Base-by-base conservation (phyloP, 2,113 vertebrate genomes). In the Nematolebias whitei region DNA sequence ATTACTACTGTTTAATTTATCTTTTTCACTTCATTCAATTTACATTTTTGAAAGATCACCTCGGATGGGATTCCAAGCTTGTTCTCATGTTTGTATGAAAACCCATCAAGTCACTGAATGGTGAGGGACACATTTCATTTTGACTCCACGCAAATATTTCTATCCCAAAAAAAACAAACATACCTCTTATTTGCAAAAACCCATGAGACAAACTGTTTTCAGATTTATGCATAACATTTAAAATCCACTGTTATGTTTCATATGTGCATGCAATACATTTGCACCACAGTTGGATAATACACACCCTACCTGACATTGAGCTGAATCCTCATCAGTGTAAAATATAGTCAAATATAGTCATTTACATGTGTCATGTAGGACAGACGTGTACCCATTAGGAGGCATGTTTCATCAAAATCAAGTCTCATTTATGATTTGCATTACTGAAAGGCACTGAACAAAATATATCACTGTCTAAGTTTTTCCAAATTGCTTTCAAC, bases 401-500 rank as follows among this genome's bases (percentile, higher is more conserved):
- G 44, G 44, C 19, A n/a, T 47, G 44, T 20, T 47, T 47, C n/a
- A 47, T 20, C 44, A 40, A 68, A 58, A 51, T 49, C 12, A 20
- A 20, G 38, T 50, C 14, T 10, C 58, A 48, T 52, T 38, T 12
- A 22, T 14, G 16, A 49, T 24, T 19, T 52, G 48, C 29, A 43
- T 19, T 20, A 29, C 13, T 14, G 45, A 40, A 52, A 47, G 44
- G 44, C 53, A 57, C 44, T 4, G 5, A 38, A 38, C 55, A 60
- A 35, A 51, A 19, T 9, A 50, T 16, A 18, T 59, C 39, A 18
- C 8, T 40, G 54, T 50, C 14, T 41, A 23, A 26, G 6, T 23
- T 50, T 0, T 32, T 69, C 48, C 56, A 40, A 14, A 13, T 23
- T 38, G 50, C 45, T 60, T 52, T 16, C 2, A 45, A 40, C 66